Conservation (phyloP, 1,140 invertebrate genomes). For the Vanessa atalanta region DNA sequence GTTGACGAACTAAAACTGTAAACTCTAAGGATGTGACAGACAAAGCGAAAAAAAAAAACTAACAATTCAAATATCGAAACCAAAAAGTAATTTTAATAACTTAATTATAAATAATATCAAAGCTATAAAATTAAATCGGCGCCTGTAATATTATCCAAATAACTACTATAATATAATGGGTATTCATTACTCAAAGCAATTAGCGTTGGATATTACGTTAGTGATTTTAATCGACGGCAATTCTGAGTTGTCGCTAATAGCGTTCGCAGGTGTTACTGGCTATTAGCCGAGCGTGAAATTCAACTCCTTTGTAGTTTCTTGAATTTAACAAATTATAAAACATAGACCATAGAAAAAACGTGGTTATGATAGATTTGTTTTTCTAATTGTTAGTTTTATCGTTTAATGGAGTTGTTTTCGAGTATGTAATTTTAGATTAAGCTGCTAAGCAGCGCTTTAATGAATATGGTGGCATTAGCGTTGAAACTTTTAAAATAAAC, state of each 20-base stretch:
- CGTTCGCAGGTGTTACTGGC: conserved; percentile 58
- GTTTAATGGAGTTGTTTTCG: no score
- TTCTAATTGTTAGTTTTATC: no score
- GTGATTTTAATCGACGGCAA: conserved; percentile 68
- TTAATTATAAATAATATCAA: not conserved
- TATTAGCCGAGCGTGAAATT: conserved; percentile 52
- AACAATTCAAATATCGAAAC: no score
- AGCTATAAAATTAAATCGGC: not conserved
- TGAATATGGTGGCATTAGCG: no score
- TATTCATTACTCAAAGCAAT: conserved; percentile 31
- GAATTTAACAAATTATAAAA: conserved; percentile 36
- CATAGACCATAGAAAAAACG: conserved; percentile 6
- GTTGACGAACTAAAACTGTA: no score
- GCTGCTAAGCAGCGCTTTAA: no score
- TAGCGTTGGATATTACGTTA: conserved; percentile 36
- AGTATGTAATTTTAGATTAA: no score
- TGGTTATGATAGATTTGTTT: not conserved
- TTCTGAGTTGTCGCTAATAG: conserved; percentile 63
- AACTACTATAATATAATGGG: conserved; percentile 26
- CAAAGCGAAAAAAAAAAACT: not conserved
- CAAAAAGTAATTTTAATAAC: no score
- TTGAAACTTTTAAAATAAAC: no score
- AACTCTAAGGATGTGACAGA: no score
- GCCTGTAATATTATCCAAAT: conserved; percentile 5
- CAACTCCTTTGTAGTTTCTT: conserved; percentile 49